Percentiles rank a stretch among this genome's conserved stretches.
These are phyloP conservation scores for Caranx ignobilis DNA, from an alignment of 2,113 vertebrate genomes.

Conservation along the genomic window DNA sequence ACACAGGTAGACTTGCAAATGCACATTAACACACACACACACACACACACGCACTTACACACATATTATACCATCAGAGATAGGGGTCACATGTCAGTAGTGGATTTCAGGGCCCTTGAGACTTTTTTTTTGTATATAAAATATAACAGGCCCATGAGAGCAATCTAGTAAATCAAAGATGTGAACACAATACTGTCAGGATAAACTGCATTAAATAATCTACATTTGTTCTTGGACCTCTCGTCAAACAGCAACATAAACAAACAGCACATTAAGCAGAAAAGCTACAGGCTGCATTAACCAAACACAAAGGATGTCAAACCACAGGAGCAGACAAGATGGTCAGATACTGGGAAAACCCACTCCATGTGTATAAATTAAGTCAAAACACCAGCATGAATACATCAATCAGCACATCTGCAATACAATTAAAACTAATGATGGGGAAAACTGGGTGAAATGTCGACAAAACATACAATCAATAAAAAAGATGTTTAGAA, in stretches of 20 bases:
- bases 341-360: background rate
- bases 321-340: background rate
- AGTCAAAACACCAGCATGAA: background rate
- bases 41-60: conserved; percentile 52
- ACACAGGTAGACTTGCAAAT: background rate
- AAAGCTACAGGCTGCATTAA: background rate
- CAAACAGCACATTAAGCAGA: background rate
- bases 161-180: too few relatives aligned
- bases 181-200: background rate
- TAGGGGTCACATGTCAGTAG: background rate
- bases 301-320: background rate
- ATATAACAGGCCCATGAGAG: too few relatives aligned
- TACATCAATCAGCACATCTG: background rate
- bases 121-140: too few relatives aligned
- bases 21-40: background rate
- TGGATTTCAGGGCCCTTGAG: background rate
- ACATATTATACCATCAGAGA: conserved; percentile 21
- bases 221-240: background rate
- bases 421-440: background rate
- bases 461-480: background rate
- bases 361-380: background rate
- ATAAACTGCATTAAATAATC: background rate
- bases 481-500: background rate
- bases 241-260: background rate
- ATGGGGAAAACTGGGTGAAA: background rate